Evolutionary conservation across 2,113 vertebrate species (phyloP), one percentile per base, ranked within the genome.

Genomic region (Seriola dumerili): DNA sequence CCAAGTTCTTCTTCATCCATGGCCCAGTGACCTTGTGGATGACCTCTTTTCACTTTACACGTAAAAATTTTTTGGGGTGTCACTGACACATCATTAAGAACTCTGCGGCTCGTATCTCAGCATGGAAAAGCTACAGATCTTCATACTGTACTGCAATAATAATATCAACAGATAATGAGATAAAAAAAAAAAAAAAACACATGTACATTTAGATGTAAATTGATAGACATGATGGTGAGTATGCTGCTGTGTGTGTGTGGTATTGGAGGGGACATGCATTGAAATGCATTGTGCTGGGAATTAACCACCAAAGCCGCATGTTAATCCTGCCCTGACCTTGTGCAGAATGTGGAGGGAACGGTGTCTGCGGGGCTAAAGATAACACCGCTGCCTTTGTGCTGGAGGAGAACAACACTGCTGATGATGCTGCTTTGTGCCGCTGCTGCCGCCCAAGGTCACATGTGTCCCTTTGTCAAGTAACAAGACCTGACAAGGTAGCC

Each of bases 311-410:
- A 84, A 92, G 90, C 86, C 6, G 48, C 61, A 87, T 83, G 89
- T 72, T 94, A 90, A 94, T 92, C 87, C 89, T 76, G 75, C 68
- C 89, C 91, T 89, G 92, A 92, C 91, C 91, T 91, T 92, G 87
- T 88, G 77, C 83, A 92, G 81, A 89, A 86, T 92, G 89, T 73
- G 84, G 73, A 78, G 74, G 80, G 69, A 89, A 86, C 57, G 34
- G 85, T 80, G 85, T 90, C 92, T 89, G 91, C 85, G 80, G 83
- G 85, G 81, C 87, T 85, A 91, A 89, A 92, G 92, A 93, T 91
- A 94, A 92, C 89, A 83, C 65, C 38, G 46, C 85, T 81, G 88
- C 88, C 81, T 90, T 91, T 92, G 89, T 93, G 85, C 82, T 75
- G 65, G 69, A 86, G 86, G 84, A 91, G 91, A 86, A 87, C 92